These are phyloP conservation scores for Tangachromis dhanisi DNA, from an alignment of 2,113 vertebrate genomes.

Conservation along the genomic window DNA sequence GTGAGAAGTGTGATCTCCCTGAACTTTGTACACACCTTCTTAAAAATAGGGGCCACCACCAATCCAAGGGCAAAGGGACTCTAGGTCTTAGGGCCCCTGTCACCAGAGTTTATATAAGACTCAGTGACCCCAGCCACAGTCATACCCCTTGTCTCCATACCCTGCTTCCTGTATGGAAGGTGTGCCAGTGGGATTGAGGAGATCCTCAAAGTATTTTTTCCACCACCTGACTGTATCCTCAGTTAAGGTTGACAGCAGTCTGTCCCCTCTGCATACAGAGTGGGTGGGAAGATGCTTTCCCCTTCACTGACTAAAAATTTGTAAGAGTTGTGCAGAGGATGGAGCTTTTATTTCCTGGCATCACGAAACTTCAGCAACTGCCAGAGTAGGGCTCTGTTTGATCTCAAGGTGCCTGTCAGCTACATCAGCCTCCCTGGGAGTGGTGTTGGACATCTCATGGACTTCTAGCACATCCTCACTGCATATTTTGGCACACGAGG, in stretches of 20 bases:
- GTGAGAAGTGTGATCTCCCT: background rate
- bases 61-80: background rate
- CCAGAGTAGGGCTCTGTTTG: background rate
- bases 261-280: background rate
- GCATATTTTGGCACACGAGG: background rate
- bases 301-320: background rate
- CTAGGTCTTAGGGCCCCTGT: background rate
- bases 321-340: background rate
- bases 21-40: background rate
- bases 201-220: background rate
- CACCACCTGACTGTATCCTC: background rate
- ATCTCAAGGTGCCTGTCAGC: background rate
- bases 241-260: background rate
- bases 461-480: background rate
- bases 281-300: background rate
- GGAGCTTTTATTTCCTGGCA: background rate
- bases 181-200: background rate
- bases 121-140: background rate
- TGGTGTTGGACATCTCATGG: background rate
- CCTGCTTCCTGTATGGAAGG: background rate
- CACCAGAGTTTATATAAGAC: background rate
- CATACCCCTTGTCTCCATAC: background rate
- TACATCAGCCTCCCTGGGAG: background rate
- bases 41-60: background rate
- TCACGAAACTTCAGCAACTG: background rate